A percentile compares a stretch with the other conserved stretches of the same genome.
These are phyloP conservation scores for Caenorhabditis auriculariae DNA, from an alignment of 2,888 invertebrate species.

Conservation along the genomic window DNA sequence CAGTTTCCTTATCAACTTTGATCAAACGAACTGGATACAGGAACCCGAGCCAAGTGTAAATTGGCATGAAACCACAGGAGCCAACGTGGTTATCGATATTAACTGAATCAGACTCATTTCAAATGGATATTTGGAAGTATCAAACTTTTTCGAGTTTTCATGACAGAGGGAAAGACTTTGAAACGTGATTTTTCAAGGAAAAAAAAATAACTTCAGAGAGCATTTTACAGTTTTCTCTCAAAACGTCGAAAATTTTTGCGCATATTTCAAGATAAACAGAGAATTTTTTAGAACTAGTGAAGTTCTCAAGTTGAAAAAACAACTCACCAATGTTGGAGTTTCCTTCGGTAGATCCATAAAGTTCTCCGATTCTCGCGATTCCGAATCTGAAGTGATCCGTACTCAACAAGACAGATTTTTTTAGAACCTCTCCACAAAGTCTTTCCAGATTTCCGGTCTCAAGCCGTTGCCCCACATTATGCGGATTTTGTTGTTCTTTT, in stretches of 20 bases:
- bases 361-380: conserved; percentile 82
- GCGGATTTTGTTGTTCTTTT: conserved; percentile 68
- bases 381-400: no score
- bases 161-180: neutral
- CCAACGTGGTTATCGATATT: conserved; percentile 89
- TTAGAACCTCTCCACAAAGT: conserved; percentile 81
- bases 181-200: neutral
- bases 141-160: neutral
- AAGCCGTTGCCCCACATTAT: conserved; percentile 90
- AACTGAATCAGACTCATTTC: conserved; percentile 66
- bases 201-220: no score
- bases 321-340: conserved; percentile 81
- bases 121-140: neutral
- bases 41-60: conserved; percentile 76
- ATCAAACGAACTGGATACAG: conserved; percentile 93
- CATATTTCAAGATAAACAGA: neutral
- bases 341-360: conserved; percentile 95
- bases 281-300: neutral
- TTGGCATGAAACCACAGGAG: conserved; percentile 83
- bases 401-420: no score
- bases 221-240: neutral
- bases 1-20: conserved; percentile 82
- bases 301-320: no score
- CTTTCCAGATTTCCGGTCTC: conserved; percentile 87
- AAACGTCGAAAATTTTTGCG: neutral